These are phyloP conservation scores for Agrochola macilenta DNA, from an alignment of 2,888 invertebrate genomes.

Conservation along the genomic window DNA sequence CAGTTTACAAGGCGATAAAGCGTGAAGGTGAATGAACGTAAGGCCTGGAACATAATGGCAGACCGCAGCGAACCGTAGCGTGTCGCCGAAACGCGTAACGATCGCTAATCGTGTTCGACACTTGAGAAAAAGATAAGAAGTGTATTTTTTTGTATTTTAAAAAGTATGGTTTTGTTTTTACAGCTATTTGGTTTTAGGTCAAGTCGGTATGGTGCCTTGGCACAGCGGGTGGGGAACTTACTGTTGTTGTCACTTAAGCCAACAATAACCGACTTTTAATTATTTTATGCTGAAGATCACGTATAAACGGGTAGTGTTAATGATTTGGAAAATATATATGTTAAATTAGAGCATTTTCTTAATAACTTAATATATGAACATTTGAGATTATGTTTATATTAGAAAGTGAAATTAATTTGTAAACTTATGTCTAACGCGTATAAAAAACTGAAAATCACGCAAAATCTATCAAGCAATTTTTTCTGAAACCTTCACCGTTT, in stretches of 20 bases:
- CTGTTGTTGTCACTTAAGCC: not conserved
- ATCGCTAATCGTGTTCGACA: slow-evolving; percentile 55
- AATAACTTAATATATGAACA: no score
- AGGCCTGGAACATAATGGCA: slow-evolving; percentile 53
- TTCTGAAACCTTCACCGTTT: no score
- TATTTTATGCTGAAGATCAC: no score
- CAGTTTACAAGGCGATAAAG: slow-evolving; percentile 72
- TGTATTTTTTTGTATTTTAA: slow-evolving; percentile 42
- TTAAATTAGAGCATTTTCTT: no score
- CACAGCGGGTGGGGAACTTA: slow-evolving; percentile 11
- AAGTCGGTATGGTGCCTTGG: not conserved
- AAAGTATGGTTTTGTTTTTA: slow-evolving; percentile 22
- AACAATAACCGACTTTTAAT: no score
- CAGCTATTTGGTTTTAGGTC: slow-evolving; percentile 43
- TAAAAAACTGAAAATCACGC: no score
- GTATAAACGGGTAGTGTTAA: no score
- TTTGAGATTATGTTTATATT: no score
- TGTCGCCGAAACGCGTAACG: slow-evolving; percentile 63
- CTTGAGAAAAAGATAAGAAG: slow-evolving; percentile 47
- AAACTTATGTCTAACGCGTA: no score
- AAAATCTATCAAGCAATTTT: no score
- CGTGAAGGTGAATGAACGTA: slow-evolving; percentile 67
- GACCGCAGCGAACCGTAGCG: slow-evolving; percentile 45
- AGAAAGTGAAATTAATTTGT: no score
- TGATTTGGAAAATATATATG: no score